Base-by-base conservation (phyloP, 2,797 vertebrate genomes). In the Morelia viridis region DNA sequence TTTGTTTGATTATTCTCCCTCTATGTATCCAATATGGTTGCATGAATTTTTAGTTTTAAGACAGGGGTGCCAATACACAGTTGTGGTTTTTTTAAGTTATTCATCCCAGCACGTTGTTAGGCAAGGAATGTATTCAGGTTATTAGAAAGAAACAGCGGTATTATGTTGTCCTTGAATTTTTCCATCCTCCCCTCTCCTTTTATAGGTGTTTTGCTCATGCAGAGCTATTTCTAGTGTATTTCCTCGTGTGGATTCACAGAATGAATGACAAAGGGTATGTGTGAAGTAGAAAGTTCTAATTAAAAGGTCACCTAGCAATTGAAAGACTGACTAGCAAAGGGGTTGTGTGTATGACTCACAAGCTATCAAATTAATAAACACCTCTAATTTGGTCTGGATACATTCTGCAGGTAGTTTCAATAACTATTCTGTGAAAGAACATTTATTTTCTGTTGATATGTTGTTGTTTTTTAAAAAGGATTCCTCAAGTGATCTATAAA, bases 321-420 rank as follows among this genome's bases (percentile, higher is more conserved):
- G 60, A 87, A 95, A 90, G 61, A 94, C 95, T 87, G 92, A 96
- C 95, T 87, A 93, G 91, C 94, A 92, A 31, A 87, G 19, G 64
- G 31, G 8, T 84, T 92, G 62, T 94, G 94, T 95, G 95, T 87
- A 56, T 96, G 95, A 97, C 86, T 95, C 91, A 95, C n/a, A 94
- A 94, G 91, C 95, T 97, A 95, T 91, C 96, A 96, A 95, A 97
- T 96, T 96, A 95, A 96, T 95, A 96, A 97, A 95, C 90, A 28
- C 46, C 85, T 93, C 92, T 96, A 95, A 91, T 95, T 97, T 95
- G 96, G 62, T 96, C 96, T 94, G 93, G 93, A 94, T 96, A 60
- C 85, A 87, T 96, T 96, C 94, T 96, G 93, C 85, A 94, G 83
- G 87, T 28, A 91, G 65, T 92, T 97, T 95, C 96, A 97, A 95